Conservation (phyloP, 2,797 vertebrate genomes). For the Oreonectes daqikongensis region DNA sequence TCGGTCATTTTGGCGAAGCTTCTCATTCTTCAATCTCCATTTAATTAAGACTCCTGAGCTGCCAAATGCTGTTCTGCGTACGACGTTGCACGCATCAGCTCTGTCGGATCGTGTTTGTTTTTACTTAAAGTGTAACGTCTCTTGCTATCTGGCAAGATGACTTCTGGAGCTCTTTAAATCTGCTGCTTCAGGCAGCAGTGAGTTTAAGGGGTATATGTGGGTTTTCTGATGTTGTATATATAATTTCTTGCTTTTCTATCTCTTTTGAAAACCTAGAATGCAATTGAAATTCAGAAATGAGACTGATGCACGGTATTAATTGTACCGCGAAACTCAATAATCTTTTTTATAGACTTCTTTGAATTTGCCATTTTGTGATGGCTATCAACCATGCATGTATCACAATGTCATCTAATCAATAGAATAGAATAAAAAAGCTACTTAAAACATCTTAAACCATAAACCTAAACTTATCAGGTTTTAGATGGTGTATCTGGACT, state of each 20-base stretch:
- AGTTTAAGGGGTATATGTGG: background rate
- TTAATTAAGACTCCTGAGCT: slow-evolving; percentile 73
- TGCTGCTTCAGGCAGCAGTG: background rate
- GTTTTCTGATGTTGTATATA: background rate
- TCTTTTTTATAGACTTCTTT: background rate
- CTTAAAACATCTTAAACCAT: background rate
- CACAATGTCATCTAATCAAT: too few relatives aligned
- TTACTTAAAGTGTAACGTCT: slow-evolving; percentile 59
- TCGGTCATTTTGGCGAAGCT: slow-evolving; percentile 41
- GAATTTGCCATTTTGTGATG: background rate
- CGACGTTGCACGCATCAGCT: slow-evolving; percentile 54
- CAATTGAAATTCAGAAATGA: background rate
- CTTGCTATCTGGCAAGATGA: slow-evolving; percentile 9
- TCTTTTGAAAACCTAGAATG: background rate
- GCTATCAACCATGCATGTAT: background rate
- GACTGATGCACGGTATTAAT: background rate
- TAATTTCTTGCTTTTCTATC: background rate
- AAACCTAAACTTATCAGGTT: background rate
- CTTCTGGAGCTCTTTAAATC: slow-evolving; percentile 11
- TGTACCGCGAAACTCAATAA: background rate
- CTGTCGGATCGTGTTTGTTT: slow-evolving; percentile 67
- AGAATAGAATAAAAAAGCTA: background rate
- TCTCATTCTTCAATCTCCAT: slow-evolving; percentile 65
- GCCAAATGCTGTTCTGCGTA: slow-evolving; percentile 66
- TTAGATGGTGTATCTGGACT: background rate